A percentile compares a stretch with the other conserved stretches of the same genome.
These are phyloP conservation scores for Carpatolechia fugitivella DNA, from an alignment of 2,888 invertebrate genomes.

Conservation along the genomic window DNA sequence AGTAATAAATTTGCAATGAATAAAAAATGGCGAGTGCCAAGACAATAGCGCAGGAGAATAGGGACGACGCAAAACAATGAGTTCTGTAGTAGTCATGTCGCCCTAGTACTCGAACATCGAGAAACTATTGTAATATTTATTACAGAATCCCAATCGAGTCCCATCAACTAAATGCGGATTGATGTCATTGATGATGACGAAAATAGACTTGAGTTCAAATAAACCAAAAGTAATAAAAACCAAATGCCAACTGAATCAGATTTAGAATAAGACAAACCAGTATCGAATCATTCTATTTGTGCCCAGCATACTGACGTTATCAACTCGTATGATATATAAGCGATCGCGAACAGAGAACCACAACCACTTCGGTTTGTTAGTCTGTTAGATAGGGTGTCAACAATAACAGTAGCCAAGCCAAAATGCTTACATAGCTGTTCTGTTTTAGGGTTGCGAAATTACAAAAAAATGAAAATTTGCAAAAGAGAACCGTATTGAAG, in stretches of 20 bases:
- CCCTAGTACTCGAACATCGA: not conserved
- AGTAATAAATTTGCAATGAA: constrained; percentile 66
- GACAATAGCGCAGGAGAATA: constrained; percentile 71
- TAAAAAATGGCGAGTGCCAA: constrained; percentile 45
- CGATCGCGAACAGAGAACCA: not conserved
- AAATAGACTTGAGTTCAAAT: not conserved
- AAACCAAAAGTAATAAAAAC: not conserved
- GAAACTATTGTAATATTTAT: not conserved
- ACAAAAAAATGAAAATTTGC: no score
- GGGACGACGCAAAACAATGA: constrained; percentile 64
- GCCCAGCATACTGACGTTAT: not conserved
- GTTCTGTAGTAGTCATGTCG: not conserved
- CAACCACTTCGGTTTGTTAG: not conserved
- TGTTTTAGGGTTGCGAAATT: constrained; percentile 15
- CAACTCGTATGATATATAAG: constrained; percentile 10
- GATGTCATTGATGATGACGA: no score
- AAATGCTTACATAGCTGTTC: not conserved
- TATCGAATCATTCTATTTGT: not conserved
- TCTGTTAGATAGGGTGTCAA: not conserved
- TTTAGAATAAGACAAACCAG: not conserved
- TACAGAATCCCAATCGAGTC: no score
- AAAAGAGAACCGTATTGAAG: no score
- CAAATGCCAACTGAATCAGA: not conserved
- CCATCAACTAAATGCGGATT: no score
- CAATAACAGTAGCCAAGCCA: constrained; percentile 2